Conservation (phyloP, 2,888 invertebrate species). For the Conus canariensis region DNA sequence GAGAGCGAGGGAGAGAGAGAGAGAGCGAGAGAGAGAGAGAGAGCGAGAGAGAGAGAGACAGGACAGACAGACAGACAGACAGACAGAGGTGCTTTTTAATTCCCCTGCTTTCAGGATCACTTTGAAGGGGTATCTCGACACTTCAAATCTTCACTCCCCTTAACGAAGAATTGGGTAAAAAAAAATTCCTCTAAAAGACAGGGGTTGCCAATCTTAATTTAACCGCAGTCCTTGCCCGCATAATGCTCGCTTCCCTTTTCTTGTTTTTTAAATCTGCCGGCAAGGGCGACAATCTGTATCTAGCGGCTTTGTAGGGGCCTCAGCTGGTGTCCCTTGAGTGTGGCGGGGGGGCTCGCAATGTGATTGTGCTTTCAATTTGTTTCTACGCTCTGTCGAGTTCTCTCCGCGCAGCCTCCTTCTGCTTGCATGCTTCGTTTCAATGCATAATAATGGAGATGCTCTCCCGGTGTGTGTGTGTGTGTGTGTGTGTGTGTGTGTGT, state of each 20-base stretch:
- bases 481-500: too few species aligned
- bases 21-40: background rate
- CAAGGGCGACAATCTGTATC: constrained; percentile 4
- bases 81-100: too few species aligned
- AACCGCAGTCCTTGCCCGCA: background rate
- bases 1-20: background rate
- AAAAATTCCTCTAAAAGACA: too few species aligned
- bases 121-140: too few species aligned
- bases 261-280: background rate
- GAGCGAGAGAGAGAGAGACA: background rate
- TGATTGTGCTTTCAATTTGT: constrained; percentile 8
- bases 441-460: background rate
- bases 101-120: too few species aligned
- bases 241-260: background rate
- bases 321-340: background rate
- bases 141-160: too few species aligned
- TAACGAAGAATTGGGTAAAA: too few species aligned
- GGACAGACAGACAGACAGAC: background rate
- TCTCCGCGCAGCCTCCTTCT: background rate
- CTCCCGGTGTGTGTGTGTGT: too few species aligned
- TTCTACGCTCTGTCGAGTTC: background rate
- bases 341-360: background rate
- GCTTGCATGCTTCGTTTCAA: background rate
- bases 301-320: constrained; percentile 1
- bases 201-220: background rate